A percentile compares a stretch with the other conserved stretches of the same genome.
phyloP scores from a whole-genome alignment of 92 coral and sea anemone species.

The Palythoa heliodiscus region DNA sequence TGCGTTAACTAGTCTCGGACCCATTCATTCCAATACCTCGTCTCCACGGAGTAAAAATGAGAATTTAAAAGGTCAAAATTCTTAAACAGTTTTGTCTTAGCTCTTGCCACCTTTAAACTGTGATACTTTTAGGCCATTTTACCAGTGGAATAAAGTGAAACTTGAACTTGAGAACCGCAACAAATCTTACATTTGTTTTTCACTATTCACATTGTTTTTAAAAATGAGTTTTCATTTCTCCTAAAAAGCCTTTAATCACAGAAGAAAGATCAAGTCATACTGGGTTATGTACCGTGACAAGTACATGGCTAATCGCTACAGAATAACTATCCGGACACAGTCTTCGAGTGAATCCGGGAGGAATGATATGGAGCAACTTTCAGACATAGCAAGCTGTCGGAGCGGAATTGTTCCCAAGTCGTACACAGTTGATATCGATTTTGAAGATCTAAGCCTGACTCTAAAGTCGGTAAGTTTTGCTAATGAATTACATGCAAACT shows the following conservation, averaged over 20 bases:
- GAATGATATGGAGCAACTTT: background rate
- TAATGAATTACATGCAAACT: too few species aligned
- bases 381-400: background rate
- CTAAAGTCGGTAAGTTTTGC: slow-evolving; percentile 2
- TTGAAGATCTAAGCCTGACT: slow-evolving; percentile 28
- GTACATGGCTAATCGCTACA: background rate
- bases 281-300: background rate
- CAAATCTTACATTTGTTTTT: too few species aligned
- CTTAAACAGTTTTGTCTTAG: too few species aligned
- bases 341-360: background rate
- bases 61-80: too few species aligned
- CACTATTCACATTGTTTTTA: too few species aligned
- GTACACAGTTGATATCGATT: slow-evolving; percentile 16
- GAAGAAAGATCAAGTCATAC: background rate
- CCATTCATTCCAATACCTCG: too few species aligned
- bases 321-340: background rate
- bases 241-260: background rate
- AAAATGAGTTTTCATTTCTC: background rate
- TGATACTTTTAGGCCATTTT: too few species aligned
- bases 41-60: too few species aligned
- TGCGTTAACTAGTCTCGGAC: too few species aligned
- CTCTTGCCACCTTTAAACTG: too few species aligned
- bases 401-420: slow-evolving; percentile 33
- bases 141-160: too few species aligned
- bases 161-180: background rate